A percentile compares a stretch with the other conserved stretches of the same genome.
Evolutionary conservation across 2,797 vertebrate genomes (phyloP).

Genomic region (Chloroceryle inda): DNA sequence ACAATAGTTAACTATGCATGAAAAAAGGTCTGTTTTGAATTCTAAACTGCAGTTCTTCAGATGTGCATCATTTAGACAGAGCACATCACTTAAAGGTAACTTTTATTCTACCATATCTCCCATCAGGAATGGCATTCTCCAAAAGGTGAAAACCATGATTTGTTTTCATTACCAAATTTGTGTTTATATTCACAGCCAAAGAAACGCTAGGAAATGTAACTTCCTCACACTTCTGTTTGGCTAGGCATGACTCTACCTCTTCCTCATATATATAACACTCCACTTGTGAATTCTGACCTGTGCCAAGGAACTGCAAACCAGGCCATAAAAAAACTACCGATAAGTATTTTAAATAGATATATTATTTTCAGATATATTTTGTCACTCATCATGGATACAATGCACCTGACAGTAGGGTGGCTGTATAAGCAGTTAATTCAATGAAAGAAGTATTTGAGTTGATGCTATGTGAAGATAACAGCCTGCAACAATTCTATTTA

Average conservation of each 20-base stretch:
- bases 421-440: constrained; percentile 46
- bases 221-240: background rate
- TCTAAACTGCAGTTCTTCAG: background rate
- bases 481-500: constrained; percentile 71
- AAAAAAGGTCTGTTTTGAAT: background rate
- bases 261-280: background rate
- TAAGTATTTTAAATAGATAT: background rate
- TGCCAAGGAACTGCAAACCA: background rate
- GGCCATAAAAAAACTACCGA: background rate
- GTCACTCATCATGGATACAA: constrained; percentile 5
- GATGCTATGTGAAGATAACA: constrained; percentile 51
- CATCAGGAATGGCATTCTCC: background rate
- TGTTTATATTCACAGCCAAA: background rate
- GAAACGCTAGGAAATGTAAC: fast-evolving
- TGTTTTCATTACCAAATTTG: background rate
- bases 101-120: background rate
- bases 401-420: constrained; percentile 46
- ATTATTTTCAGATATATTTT: constrained; percentile 33
- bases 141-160: background rate
- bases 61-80: background rate
- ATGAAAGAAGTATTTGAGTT: constrained; percentile 70
- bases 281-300: background rate
- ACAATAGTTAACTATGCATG: background rate
- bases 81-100: background rate
- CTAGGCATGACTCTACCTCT: background rate